phyloP scores from a whole-genome alignment of 2,797 vertebrate genomes.

The Anguilla marmorata region DNA sequence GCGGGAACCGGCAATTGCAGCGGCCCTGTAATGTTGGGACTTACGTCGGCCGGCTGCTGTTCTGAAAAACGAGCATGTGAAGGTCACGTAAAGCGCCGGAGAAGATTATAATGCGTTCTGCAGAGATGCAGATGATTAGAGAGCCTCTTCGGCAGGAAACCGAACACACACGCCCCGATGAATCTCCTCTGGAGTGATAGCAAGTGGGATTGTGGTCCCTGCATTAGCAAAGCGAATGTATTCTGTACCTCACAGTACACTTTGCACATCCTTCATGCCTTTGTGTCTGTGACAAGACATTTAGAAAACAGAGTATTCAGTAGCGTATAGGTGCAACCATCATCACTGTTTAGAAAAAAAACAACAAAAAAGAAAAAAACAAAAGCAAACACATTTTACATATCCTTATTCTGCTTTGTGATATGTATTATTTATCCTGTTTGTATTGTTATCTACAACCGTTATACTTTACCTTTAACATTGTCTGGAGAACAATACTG shows the following conservation, averaged over 20 bases:
- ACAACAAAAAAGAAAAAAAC: too few species aligned
- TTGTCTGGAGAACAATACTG: background rate
- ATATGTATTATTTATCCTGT: background rate
- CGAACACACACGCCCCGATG: background rate
- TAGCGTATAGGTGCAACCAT: too few species aligned
- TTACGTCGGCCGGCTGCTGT: background rate
- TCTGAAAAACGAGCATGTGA: background rate
- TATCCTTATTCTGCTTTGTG: background rate
- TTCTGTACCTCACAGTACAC: background rate
- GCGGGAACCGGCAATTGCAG: background rate
- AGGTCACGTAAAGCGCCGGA: background rate
- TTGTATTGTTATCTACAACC: background rate
- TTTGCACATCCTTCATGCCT: background rate
- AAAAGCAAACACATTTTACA: too few species aligned
- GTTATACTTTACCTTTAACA: background rate
- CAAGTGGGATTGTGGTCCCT: background rate
- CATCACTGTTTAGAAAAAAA: too few species aligned
- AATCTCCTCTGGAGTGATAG: background rate
- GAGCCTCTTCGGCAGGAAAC: background rate
- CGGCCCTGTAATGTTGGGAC: background rate
- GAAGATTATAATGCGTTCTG: background rate
- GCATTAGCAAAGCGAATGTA: background rate
- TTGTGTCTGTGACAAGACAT: background rate
- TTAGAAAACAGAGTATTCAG: background rate
- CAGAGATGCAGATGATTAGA: background rate